These are phyloP conservation scores for Acrocephalus kingi DNA, from an alignment of 2,113 vertebrate genomes.

Conservation along the genomic window DNA sequence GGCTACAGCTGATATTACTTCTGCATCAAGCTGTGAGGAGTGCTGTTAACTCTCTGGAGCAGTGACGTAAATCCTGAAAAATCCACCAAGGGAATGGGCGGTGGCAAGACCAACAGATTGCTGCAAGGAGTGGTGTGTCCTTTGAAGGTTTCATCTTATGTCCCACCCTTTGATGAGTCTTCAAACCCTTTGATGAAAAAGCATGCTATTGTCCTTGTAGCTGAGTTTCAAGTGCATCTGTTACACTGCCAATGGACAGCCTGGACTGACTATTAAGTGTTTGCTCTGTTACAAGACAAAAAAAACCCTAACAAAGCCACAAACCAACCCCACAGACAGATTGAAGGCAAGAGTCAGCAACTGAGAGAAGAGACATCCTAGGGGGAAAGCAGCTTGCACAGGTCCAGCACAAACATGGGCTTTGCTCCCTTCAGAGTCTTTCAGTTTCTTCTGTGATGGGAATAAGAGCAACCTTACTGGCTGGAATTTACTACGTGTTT, in stretches of 20 bases:
- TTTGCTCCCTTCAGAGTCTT: background rate
- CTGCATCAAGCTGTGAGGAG: background rate
- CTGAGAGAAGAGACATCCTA: background rate
- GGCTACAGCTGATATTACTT: background rate
- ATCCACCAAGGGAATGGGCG: constrained; percentile 36
- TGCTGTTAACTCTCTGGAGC: background rate
- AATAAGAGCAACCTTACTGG: background rate
- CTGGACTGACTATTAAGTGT: background rate
- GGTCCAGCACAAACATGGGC: background rate
- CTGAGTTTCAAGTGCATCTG: background rate
- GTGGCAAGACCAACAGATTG: background rate
- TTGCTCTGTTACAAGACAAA: background rate
- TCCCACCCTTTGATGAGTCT: background rate
- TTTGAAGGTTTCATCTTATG: background rate
- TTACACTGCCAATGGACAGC: background rate
- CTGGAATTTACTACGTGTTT: background rate
- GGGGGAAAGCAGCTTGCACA: rapidly evolving
- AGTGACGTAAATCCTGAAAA: background rate
- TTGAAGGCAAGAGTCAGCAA: background rate
- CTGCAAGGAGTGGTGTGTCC: background rate
- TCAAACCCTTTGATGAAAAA: background rate
- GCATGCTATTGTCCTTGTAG: background rate
- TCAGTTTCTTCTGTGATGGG: background rate
- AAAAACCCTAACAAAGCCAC: background rate
- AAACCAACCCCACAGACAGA: background rate